These are phyloP conservation scores for Odontocolon sp. DNA, from an alignment of 2,888 invertebrate genomes.

Conservation along the genomic window DNA sequence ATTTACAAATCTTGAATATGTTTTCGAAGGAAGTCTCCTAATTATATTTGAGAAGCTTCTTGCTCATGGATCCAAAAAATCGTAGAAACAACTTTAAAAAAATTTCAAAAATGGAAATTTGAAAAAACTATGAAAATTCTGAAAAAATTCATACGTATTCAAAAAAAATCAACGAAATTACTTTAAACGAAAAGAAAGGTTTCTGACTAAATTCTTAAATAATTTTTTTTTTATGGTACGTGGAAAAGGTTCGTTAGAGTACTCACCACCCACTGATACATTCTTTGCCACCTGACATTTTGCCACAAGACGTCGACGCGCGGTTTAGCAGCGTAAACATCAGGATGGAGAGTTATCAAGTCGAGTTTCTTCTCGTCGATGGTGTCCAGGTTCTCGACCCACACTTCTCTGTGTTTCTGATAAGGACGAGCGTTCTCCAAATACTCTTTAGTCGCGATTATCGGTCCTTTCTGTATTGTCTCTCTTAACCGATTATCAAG, in stretches of 20 bases:
- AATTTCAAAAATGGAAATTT: neutral
- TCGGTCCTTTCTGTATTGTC: conserved; percentile 68
- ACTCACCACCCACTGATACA: conserved; percentile 89
- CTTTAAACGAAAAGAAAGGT: too few relatives aligned
- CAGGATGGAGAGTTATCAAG: conserved; percentile 93
- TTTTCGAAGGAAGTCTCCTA: too few relatives aligned
- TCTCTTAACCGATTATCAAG: conserved; percentile 36
- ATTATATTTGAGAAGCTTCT: too few relatives aligned
- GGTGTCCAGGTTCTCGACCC: conserved; percentile 92
- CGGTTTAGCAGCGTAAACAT: conserved; percentile 91
- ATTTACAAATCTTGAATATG: too few relatives aligned
- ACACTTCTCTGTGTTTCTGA: conserved; percentile 88
- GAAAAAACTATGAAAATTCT: too few relatives aligned
- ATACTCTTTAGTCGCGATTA: conserved; percentile 75
- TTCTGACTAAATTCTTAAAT: too few relatives aligned
- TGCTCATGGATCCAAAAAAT: too few relatives aligned
- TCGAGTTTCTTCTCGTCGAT: conserved; percentile 90
- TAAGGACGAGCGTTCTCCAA: conserved; percentile 75
- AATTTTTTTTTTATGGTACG: too few relatives aligned
- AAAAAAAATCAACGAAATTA: too few relatives aligned
- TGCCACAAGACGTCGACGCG: conserved; percentile 92
- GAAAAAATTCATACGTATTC: too few relatives aligned
- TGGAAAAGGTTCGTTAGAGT: neutral
- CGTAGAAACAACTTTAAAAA: neutral
- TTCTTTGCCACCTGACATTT: conserved; percentile 93